phyloP scores from a whole-genome alignment of 2,888 invertebrate genomes.

The Thecophora atra region DNA sequence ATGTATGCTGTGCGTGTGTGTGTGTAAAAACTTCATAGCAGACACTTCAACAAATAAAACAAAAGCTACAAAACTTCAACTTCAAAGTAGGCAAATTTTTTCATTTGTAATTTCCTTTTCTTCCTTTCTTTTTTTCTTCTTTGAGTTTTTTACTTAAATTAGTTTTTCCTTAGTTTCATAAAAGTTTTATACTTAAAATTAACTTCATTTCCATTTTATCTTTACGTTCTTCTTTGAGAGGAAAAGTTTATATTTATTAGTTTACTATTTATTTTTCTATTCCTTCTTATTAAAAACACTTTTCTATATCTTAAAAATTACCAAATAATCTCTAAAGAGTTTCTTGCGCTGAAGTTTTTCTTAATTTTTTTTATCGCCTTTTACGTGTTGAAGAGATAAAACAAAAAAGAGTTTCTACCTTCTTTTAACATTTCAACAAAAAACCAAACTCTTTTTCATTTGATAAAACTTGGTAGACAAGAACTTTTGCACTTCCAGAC shows the following conservation, averaged over 20 bases:
- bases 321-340: background rate
- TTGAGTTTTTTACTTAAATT: slow-evolving; percentile 19
- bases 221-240: no score
- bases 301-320: slow-evolving; percentile 24
- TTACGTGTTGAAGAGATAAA: background rate
- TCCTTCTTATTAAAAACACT: slow-evolving; percentile 23
- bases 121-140: background rate
- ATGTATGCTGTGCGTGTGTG: background rate
- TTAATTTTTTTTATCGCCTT: background rate
- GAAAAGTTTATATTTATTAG: slow-evolving; percentile 37
- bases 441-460: slow-evolving; percentile 13
- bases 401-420: slow-evolving; percentile 16
- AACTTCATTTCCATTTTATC: no score
- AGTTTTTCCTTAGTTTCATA: background rate
- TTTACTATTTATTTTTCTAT: slow-evolving; percentile 22
- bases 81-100: background rate
- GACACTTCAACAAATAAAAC: slow-evolving; percentile 1
- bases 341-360: slow-evolving; percentile 20
- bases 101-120: background rate
- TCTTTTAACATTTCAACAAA: slow-evolving; percentile 8
- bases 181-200: background rate
- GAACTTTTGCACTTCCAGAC: slow-evolving; percentile 41
- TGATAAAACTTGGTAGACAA: slow-evolving; percentile 39
- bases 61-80: background rate
- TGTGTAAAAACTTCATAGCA: background rate